These are phyloP conservation scores for Ophioderma brevispina DNA, from an alignment of 35 echinoderm and acorn worm species.

Conservation along the genomic window DNA sequence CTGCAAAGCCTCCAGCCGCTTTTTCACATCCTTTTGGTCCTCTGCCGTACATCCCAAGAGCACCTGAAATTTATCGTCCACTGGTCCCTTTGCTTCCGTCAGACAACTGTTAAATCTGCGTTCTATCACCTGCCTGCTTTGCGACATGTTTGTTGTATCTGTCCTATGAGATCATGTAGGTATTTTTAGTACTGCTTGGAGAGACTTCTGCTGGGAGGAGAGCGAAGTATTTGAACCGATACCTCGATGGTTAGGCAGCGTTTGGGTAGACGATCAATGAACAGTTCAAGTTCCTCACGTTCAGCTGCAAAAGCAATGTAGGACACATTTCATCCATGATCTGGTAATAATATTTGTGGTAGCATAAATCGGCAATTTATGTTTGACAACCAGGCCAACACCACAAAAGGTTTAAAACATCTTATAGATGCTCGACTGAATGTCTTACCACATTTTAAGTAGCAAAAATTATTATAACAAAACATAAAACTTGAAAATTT, in stretches of 20 bases:
- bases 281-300: constrained; percentile 72
- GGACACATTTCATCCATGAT: too few species aligned
- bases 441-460: too few species aligned
- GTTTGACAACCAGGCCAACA: too few species aligned
- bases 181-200: constrained; percentile 48
- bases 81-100: constrained; percentile 45
- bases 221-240: constrained; percentile 58
- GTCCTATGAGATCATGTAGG: constrained; percentile 32
- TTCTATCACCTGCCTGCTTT: constrained; percentile 5
- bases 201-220: constrained; percentile 55
- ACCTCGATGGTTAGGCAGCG: constrained; percentile 74
- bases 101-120: constrained; percentile 83
- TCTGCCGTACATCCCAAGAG: constrained; percentile 85
- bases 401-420: too few species aligned
- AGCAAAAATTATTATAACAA: too few species aligned
- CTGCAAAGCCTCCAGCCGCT: constrained; percentile 47
- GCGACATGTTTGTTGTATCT: constrained; percentile 28
- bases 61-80: constrained; percentile 73
- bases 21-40: constrained; percentile 83
- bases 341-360: too few species aligned
- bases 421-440: too few species aligned
- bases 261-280: constrained; percentile 67
- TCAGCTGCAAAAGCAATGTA: too few species aligned
- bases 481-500: too few species aligned
- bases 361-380: too few species aligned